These are phyloP conservation scores for Mycetomoellerius zeteki DNA, from an alignment of 1,140 invertebrate species.

Conservation along the genomic window DNA sequence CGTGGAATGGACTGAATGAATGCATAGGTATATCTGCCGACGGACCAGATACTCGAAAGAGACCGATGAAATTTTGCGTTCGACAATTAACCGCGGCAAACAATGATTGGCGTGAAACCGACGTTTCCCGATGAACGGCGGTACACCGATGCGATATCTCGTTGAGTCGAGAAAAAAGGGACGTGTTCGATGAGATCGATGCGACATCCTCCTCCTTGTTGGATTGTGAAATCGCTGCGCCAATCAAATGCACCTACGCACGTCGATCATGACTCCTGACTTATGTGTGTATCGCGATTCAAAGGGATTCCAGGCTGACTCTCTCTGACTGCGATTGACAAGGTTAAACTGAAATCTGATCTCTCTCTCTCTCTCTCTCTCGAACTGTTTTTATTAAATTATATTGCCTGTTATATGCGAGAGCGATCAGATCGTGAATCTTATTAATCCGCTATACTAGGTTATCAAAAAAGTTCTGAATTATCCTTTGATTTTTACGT, in stretches of 20 bases:
- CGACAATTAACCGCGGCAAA: slow-evolving; percentile 17
- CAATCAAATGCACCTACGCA: neutral
- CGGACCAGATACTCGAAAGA: neutral
- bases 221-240: neutral
- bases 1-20: neutral
- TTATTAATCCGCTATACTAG: neutral
- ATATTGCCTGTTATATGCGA: neutral
- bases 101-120: slow-evolving; percentile 42
- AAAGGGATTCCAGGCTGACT: neutral
- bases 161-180: slow-evolving; percentile 36
- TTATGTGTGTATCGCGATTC: slow-evolving; percentile 4
- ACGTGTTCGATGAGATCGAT: slow-evolving; percentile 6
- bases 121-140: neutral
- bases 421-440: neutral
- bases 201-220: neutral
- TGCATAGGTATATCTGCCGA: neutral
- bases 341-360: neutral
- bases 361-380: too few species aligned
- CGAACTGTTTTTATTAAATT: neutral
- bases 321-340: neutral
- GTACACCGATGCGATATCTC: neutral
- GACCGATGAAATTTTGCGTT: slow-evolving; percentile 21
- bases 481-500: too few species aligned
- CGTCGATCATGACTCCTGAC: neutral
- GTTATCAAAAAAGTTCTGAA: too few species aligned